A percentile compares a stretch with the other conserved stretches of the same genome.
Conservation (phyloP, 2,888 invertebrate species). For the Latrodectus elegans region DNA sequence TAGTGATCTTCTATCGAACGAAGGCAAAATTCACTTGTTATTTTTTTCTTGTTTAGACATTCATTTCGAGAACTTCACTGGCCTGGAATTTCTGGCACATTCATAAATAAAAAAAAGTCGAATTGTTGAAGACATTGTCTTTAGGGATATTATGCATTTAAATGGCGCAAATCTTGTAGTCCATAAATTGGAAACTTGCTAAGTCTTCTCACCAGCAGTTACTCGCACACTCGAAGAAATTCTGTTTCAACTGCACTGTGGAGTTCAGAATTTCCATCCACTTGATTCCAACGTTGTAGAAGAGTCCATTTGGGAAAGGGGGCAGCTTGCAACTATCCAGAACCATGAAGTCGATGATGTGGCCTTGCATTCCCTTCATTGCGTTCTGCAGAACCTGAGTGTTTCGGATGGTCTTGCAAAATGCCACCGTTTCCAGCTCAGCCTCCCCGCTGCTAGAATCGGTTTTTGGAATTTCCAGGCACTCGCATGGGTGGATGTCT, state of each 20-base stretch:
- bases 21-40: too few relatives aligned
- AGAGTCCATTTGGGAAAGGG: conserved; percentile 71
- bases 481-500: conserved; percentile 71
- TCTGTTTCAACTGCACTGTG: conserved; percentile 70
- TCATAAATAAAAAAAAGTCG: too few relatives aligned
- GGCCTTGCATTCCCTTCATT: conserved; percentile 71
- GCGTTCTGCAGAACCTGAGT: conserved; percentile 69
- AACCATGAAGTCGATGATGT: conserved; percentile 70
- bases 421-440: conserved; percentile 70
- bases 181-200: too few relatives aligned
- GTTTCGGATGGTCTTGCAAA: conserved; percentile 71
- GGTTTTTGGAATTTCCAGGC: conserved; percentile 59
- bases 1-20: too few relatives aligned
- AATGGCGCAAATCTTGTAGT: too few relatives aligned
- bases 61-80: too few relatives aligned
- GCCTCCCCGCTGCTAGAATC: conserved; percentile 4
- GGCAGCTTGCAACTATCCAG: conserved; percentile 71
- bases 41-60: too few relatives aligned
- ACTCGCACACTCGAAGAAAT: conserved; percentile 68
- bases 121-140: too few relatives aligned
- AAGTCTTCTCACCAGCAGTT: conserved; percentile 56
- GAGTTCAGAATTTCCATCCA: conserved; percentile 72
- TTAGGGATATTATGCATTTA: too few relatives aligned
- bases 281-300: conserved; percentile 70
- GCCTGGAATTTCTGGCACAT: too few relatives aligned